Evolutionary conservation across 2,888 invertebrate species (phyloP).

Genomic region (Bugulina stolonifera): DNA sequence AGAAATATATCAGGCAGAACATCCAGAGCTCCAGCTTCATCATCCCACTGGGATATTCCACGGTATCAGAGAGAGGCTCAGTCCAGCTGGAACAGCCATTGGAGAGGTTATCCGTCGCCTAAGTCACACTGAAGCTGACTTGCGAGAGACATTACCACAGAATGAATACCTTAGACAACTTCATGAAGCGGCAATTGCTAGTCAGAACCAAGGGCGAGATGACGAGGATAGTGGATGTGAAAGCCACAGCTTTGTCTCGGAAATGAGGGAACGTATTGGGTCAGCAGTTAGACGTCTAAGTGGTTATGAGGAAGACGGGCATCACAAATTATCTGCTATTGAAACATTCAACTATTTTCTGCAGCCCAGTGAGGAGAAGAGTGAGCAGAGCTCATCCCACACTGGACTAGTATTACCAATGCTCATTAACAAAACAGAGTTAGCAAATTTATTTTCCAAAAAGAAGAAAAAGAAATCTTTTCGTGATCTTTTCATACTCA

Average conservation of each 20-base stretch:
- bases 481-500: neutral
- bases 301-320: neutral
- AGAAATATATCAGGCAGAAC: neutral
- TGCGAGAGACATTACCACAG: neutral
- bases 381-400: neutral
- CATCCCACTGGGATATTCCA: neutral
- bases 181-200: slow-evolving; percentile 16
- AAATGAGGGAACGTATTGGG: neutral
- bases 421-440: neutral
- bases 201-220: neutral
- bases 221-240: neutral
- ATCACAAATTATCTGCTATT: neutral
- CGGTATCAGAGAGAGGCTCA: neutral
- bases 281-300: neutral
- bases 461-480: slow-evolving; percentile 14
- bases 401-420: neutral
- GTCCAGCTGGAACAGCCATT: slow-evolving; percentile 12
- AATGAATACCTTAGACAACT: neutral
- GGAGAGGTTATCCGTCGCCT: neutral
- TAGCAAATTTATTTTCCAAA: neutral
- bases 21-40: neutral
- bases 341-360: neutral
- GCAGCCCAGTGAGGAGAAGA: neutral
- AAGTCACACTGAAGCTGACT: neutral
- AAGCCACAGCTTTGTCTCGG: neutral